Percentiles rank a stretch among this genome's conserved stretches.
Conservation (phyloP, 2,797 vertebrate genomes). For the Rhabdophis nuchalis region DNA sequence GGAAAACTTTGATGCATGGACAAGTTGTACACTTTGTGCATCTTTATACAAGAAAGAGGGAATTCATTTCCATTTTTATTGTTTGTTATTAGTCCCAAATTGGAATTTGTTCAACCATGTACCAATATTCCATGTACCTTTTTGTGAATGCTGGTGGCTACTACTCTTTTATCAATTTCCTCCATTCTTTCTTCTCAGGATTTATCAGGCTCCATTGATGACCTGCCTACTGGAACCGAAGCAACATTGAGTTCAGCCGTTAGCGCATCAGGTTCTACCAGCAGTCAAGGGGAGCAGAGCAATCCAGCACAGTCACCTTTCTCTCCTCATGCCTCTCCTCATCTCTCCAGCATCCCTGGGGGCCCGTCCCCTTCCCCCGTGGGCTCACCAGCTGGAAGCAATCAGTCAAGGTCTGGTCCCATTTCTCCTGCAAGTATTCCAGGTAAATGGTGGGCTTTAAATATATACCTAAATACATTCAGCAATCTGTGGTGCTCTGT, state of each 20-base stretch:
- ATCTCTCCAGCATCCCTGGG: conserved; percentile 85
- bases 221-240: conserved; percentile 93
- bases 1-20: background rate
- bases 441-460: conserved; percentile 71
- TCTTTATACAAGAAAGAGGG: background rate
- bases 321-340: conserved; percentile 90
- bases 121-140: background rate
- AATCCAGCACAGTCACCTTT: conserved; percentile 92
- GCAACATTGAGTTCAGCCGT: conserved; percentile 84
- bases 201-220: conserved; percentile 93
- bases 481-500: background rate
- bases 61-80: background rate
- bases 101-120: background rate
- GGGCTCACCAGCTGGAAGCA: conserved; percentile 90
- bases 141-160: background rate
- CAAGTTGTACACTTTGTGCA: background rate
- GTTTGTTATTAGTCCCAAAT: background rate
- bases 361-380: conserved; percentile 90
- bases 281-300: conserved; percentile 89
- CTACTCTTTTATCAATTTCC: background rate
- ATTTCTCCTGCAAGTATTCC: conserved; percentile 88
- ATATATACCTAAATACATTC: background rate
- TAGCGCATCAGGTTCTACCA: conserved; percentile 81
- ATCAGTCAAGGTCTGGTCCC: conserved; percentile 87
- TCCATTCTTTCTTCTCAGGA: conserved; percentile 74